These are phyloP conservation scores for Chrysoperla carnea DNA, from an alignment of 1,140 invertebrate species.

Conservation along the genomic window DNA sequence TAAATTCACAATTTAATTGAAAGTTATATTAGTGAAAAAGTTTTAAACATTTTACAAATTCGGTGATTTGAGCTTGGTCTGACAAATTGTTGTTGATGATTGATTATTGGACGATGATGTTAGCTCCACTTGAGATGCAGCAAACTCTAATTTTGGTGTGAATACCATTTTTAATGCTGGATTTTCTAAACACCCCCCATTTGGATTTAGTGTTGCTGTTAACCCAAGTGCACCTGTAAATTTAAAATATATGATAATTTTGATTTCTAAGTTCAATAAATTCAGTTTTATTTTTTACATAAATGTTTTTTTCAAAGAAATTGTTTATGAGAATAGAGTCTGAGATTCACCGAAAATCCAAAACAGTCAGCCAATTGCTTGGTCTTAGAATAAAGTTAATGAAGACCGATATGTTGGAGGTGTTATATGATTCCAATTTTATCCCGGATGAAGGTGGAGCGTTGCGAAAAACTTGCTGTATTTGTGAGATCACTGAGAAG, in stretches of 20 bases:
- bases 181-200: conserved; percentile 20
- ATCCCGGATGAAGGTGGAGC: no score
- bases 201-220: conserved; percentile 18
- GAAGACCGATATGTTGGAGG: no score
- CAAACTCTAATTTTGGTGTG: conserved; percentile 16
- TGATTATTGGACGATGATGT: conserved; percentile 9
- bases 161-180: conserved; percentile 16
- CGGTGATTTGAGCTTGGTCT: neutral
- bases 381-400: no score
- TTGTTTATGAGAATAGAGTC: neutral
- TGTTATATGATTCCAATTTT: no score
- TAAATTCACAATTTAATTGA: no score
- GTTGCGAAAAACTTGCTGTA: no score
- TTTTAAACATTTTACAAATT: neutral
- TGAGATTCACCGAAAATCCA: no score
- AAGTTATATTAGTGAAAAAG: no score
- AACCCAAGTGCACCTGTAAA: conserved; percentile 8
- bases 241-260: neutral
- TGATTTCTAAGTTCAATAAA: neutral
- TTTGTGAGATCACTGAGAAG: no score
- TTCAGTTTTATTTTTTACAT: neutral
- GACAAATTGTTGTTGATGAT: neutral
- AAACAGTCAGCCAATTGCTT: no score
- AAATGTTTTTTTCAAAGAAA: neutral
- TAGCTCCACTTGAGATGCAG: conserved; percentile 14